Evolutionary conservation across 2,888 invertebrate genomes (phyloP).

Genomic region (Pecten maximus): DNA sequence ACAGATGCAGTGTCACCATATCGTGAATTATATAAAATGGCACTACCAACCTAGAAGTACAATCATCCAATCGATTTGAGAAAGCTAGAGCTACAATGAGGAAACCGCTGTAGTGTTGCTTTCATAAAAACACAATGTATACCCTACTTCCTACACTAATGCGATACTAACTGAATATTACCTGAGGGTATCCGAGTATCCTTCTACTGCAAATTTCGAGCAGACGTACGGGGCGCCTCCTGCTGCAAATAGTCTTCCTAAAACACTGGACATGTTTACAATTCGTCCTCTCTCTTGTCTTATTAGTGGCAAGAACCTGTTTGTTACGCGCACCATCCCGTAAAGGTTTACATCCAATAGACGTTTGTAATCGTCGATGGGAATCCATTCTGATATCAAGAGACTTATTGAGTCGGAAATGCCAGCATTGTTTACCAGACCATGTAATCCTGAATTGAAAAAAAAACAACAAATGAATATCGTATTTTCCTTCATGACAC

Average conservation of each 20-base stretch:
- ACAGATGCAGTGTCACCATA: too few species aligned
- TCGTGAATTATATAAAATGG: too few species aligned
- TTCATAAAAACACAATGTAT: too few species aligned
- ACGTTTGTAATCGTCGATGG: conserved; percentile 74
- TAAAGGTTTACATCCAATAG: neutral
- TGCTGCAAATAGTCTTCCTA: conserved; percentile 55
- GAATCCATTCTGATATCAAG: conserved; percentile 72
- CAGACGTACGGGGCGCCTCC: conserved; percentile 60
- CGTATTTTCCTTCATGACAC: too few species aligned
- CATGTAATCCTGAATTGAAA: neutral
- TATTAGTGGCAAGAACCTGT: neutral
- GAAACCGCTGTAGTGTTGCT: too few species aligned
- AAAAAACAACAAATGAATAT: neutral
- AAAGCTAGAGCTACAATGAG: too few species aligned
- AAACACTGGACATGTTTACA: conserved; percentile 60
- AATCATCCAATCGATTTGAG: too few species aligned
- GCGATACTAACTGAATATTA: neutral
- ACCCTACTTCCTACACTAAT: too few species aligned
- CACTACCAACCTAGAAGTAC: too few species aligned
- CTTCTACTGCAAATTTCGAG: conserved; percentile 66
- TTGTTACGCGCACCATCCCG: conserved; percentile 1
- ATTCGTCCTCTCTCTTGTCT: neutral
- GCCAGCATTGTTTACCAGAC: conserved; percentile 63
- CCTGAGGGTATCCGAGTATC: conserved; percentile 52
- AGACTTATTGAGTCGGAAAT: conserved; percentile 61